Evolutionary conservation across 2,113 vertebrate species (phyloP), one percentile per base, ranked within the genome.

Genomic region (Nesospiza acunhae): DNA sequence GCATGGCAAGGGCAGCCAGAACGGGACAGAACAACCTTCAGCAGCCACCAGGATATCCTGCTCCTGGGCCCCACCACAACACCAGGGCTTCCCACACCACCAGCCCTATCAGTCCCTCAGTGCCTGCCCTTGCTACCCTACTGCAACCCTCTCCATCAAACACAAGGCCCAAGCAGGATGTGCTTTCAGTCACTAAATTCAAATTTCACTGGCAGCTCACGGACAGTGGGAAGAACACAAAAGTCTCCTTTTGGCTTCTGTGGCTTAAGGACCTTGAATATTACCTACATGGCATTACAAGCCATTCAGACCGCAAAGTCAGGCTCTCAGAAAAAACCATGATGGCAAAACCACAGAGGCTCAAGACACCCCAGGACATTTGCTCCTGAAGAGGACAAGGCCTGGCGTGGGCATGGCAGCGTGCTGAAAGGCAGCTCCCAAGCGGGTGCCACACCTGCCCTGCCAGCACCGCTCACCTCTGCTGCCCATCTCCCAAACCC

Each of bases 401-500:
- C 81, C 84, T 27, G 47, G 47, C 13, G 2, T 4, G 66, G 47
- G 39, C 33, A 50, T 2, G 31, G 47, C 69, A 17, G 56, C 0
- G 0, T 0, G 9, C 31, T 7, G 44, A 26, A 7, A 10, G 47
- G 62, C 42, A 2, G 44, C 26, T 62, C 10, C 39, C 87, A 15
- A 14, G 24, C 2, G 4, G 39, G 23, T 3, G 28, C 28, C 8
- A 6, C 9, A 4, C 44, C 77, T 21, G 77, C 31, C 26, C 39
- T 53, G 30, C 59, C 82, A 78, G 74, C 41, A 9, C 2, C 6
- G 35, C 79, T 42, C 12, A 37, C 79, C 49, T 67, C 37, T 0
- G 6, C 30, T 11, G 5, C 0, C 14, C 9, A 6, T 10, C 15
- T 27, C 10, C 41, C 17, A 20, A 0, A 47, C 0, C 24, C 70